phyloP scores from a whole-genome alignment of 2,113 vertebrate genomes.

The Forbesichthys agassizii region DNA sequence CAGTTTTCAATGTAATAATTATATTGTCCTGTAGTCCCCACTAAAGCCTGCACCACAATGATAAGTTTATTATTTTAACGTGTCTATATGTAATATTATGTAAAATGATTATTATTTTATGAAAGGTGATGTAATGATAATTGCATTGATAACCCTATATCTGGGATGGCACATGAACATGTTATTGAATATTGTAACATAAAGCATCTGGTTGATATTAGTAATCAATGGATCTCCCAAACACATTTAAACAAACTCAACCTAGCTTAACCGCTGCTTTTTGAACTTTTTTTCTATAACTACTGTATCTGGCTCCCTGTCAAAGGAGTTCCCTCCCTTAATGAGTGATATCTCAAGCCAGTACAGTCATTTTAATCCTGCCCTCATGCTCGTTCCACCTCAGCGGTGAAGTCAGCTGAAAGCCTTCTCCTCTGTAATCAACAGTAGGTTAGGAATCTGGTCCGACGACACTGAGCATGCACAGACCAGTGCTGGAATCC shows the following conservation, averaged over 20 bases:
- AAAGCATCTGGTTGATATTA: too few species aligned
- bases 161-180: too few species aligned
- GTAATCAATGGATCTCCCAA: neutral
- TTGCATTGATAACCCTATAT: too few species aligned
- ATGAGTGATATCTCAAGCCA: constrained; percentile 3
- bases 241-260: neutral
- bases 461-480: constrained; percentile 73
- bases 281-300: neutral
- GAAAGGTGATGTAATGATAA: too few species aligned
- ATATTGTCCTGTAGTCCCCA: too few species aligned
- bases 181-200: too few species aligned
- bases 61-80: too few species aligned
- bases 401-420: constrained; percentile 49
- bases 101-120: too few species aligned
- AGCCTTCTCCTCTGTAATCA: constrained; percentile 13
- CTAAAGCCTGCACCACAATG: too few species aligned
- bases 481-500: constrained; percentile 77
- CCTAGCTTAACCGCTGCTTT: neutral
- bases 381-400: constrained; percentile 43
- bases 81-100: too few species aligned
- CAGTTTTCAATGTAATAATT: too few species aligned
- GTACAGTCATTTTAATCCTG: constrained; percentile 39
- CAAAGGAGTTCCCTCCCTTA: constrained; percentile 13
- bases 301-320: neutral
- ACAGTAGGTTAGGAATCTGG: constrained; percentile 67